Conservation (phyloP, 2,888 invertebrate genomes). For the Kryphioiulus occultus region DNA sequence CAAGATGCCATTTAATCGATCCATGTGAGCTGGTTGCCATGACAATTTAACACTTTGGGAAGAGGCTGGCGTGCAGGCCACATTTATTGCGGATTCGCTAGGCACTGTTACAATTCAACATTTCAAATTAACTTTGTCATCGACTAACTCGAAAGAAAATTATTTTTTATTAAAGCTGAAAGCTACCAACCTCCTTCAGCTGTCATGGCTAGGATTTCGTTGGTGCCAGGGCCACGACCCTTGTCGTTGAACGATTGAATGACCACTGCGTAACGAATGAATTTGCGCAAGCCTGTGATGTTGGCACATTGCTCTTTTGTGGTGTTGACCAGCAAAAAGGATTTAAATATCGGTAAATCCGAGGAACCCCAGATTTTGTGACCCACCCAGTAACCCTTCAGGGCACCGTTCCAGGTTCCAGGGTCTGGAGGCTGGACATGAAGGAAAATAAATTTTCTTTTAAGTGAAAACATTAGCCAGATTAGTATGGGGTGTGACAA, state of each 20-base stretch:
- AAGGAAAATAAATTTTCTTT: background rate
- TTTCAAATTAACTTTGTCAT: slow-evolving; percentile 35
- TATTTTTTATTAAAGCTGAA: slow-evolving; percentile 29
- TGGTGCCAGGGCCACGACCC: slow-evolving; percentile 49
- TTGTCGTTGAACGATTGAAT: slow-evolving; percentile 51
- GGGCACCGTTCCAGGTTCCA: slow-evolving; percentile 91
- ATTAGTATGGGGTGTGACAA: background rate
- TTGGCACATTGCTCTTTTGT: slow-evolving; percentile 46
- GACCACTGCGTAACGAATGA: slow-evolving; percentile 51
- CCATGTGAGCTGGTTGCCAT: slow-evolving; percentile 92
- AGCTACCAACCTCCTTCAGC: slow-evolving; percentile 51
- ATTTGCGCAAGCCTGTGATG: slow-evolving; percentile 51
- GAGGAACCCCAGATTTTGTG: slow-evolving; percentile 71
- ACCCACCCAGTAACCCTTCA: slow-evolving; percentile 87
- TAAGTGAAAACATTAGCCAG: background rate
- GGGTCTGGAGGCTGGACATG: slow-evolving; percentile 74
- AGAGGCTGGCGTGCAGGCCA: slow-evolving; percentile 50
- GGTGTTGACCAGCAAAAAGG: background rate
- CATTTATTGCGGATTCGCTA: slow-evolving; percentile 49
- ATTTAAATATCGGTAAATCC: slow-evolving; percentile 48
- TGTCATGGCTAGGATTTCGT: slow-evolving; percentile 52
- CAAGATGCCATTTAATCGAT: slow-evolving; percentile 91
- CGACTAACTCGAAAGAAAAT: background rate
- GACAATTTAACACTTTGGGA: slow-evolving; percentile 77
- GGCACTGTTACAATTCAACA: slow-evolving; percentile 46